Conservation (phyloP, 2,888 invertebrate genomes). For the Ernsta delagoae region DNA sequence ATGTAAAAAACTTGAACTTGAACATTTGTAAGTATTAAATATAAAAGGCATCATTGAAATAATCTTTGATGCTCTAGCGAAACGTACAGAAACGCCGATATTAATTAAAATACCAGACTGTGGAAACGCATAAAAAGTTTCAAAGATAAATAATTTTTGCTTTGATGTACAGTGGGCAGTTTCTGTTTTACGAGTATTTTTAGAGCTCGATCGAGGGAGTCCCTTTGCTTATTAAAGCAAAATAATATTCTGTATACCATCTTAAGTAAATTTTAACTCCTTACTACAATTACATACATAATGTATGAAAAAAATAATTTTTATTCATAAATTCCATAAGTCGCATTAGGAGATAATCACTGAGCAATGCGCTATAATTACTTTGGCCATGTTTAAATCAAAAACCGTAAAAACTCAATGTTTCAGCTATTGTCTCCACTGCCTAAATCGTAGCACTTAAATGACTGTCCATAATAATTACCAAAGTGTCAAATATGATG, state of each 20-base stretch:
- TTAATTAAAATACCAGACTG: conserved; percentile 4
- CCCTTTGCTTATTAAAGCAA: not conserved
- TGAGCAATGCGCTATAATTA: no score
- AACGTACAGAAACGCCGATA: not conserved
- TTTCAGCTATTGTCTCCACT: no score
- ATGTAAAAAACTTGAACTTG: not conserved
- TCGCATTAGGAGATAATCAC: no score
- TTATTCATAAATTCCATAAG: no score
- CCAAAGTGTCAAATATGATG: no score
- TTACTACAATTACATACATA: no score
- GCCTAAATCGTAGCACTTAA: no score
- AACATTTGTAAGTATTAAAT: not conserved
- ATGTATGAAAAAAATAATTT: no score
- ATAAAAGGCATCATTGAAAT: not conserved
- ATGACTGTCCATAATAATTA: no score
- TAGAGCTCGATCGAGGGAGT: not conserved
- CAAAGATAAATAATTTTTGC: conserved; percentile 10
- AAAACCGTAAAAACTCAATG: no score
- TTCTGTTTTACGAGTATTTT: conserved; percentile 10
- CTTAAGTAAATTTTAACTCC: not conserved
- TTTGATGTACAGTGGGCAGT: conserved; percentile 14
- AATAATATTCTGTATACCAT: not conserved
- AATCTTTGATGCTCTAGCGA: not conserved
- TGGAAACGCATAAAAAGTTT: conserved; percentile 7
- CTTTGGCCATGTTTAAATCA: no score